These are phyloP conservation scores for Cistogaster globosa DNA, from an alignment of 2,888 invertebrate species.

Conservation along the genomic window DNA sequence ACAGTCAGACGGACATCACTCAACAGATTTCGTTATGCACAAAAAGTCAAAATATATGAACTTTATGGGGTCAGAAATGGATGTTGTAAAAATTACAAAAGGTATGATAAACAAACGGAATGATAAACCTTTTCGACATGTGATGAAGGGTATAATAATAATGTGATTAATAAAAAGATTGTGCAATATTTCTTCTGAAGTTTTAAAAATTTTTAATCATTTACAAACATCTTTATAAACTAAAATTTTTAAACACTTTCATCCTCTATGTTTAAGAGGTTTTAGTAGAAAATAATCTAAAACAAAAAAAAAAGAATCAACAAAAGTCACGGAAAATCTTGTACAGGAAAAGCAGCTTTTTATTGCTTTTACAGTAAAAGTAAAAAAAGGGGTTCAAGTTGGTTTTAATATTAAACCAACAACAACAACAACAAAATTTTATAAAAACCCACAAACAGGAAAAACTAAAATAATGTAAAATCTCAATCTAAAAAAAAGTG, in stretches of 20 bases:
- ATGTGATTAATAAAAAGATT: too few relatives aligned
- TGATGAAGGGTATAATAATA: too few relatives aligned
- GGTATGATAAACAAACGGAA: too few relatives aligned
- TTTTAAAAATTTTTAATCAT: neutral
- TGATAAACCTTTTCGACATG: too few relatives aligned
- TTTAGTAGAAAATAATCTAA: neutral
- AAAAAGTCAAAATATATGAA: too few relatives aligned
- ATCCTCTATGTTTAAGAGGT: slow-evolving; percentile 24
- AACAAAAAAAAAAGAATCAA: neutral
- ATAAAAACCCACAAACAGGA: slow-evolving; percentile 22
- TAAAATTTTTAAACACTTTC: slow-evolving; percentile 47
- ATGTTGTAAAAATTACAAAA: too few relatives aligned
- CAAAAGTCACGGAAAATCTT: slow-evolving; percentile 53
- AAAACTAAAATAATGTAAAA: slow-evolving; percentile 36
- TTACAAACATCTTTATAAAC: slow-evolving; percentile 20
- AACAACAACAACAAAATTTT: slow-evolving; percentile 54
- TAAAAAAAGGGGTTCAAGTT: slow-evolving; percentile 58
- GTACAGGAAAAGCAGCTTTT: slow-evolving; percentile 52
- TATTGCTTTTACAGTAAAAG: slow-evolving; percentile 32
- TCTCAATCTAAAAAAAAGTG: slow-evolving; percentile 2
- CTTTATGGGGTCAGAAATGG: too few relatives aligned
- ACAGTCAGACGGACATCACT: too few relatives aligned
- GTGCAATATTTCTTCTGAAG: too few relatives aligned
- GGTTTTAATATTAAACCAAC: slow-evolving; percentile 45
- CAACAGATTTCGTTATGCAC: too few relatives aligned